Evolutionary conservation across 1,140 invertebrate species (phyloP).

Genomic region (Drosophila athabasca): DNA sequence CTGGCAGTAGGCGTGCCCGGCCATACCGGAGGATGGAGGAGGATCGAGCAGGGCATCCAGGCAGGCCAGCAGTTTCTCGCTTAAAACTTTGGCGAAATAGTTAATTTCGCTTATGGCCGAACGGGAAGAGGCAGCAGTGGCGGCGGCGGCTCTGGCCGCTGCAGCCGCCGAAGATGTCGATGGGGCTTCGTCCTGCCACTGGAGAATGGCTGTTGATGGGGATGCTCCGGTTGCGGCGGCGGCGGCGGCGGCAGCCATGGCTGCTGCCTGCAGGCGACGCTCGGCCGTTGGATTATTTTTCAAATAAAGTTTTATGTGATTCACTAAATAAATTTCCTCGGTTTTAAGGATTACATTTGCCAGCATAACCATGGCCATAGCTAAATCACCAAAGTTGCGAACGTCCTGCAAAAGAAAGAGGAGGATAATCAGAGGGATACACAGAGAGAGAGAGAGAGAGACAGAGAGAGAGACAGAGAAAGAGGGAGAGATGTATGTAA

Average conservation of each 20-base stretch:
- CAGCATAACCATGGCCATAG: slow-evolving; percentile 78
- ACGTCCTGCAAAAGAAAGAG: slow-evolving; percentile 61
- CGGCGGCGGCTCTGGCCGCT: slow-evolving; percentile 56
- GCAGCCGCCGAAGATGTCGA: slow-evolving; percentile 79
- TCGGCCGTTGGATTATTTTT: slow-evolving; percentile 80
- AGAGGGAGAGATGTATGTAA: background rate
- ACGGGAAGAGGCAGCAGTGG: slow-evolving; percentile 2
- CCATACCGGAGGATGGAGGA: slow-evolving; percentile 1
- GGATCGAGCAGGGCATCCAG: slow-evolving; percentile 44
- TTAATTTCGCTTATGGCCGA: slow-evolving; percentile 77
- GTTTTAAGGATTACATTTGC: slow-evolving; percentile 82
- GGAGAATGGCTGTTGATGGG: slow-evolving; percentile 9
- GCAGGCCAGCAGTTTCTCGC: slow-evolving; percentile 73
- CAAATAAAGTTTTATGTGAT: slow-evolving; percentile 84
- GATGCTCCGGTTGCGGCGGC: slow-evolving; percentile 9
- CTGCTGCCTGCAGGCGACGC: slow-evolving; percentile 32
- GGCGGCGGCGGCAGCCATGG: slow-evolving; percentile 8
- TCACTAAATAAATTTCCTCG: slow-evolving; percentile 84
- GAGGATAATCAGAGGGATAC: background rate
- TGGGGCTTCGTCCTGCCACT: slow-evolving; percentile 67
- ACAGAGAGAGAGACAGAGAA: background rate
- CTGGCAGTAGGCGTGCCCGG: slow-evolving; percentile 55
- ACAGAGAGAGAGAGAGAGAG: slow-evolving; percentile 1
- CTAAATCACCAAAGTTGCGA: slow-evolving; percentile 82
- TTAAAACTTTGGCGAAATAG: slow-evolving; percentile 82